phyloP scores from a whole-genome alignment of 2,888 invertebrate species.

The Fragum sueziense region DNA sequence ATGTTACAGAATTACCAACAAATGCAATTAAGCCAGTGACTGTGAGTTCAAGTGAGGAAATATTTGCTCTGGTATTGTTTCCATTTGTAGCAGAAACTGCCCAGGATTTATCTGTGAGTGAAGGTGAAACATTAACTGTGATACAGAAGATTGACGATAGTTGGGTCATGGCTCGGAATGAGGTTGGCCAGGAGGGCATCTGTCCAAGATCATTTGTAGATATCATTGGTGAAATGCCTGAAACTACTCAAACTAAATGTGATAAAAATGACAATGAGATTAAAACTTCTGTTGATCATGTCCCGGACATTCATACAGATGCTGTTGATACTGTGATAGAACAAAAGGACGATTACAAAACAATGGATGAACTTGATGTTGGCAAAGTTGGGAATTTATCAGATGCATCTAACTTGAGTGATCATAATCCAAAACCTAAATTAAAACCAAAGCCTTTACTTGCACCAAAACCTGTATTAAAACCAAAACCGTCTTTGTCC shows the following conservation, averaged over 20 bases:
- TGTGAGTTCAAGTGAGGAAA: constrained; percentile 51
- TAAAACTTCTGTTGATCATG: not conserved
- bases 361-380: not conserved
- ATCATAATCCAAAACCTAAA: constrained; percentile 19
- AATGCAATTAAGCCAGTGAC: not conserved
- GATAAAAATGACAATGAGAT: constrained; percentile 54
- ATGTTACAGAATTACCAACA: not conserved
- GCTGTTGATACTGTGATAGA: not conserved
- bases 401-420: not conserved
- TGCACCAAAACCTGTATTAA: constrained; percentile 74
- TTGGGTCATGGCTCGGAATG: constrained; percentile 81
- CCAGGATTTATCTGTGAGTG: constrained; percentile 79
- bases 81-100: constrained; percentile 79
- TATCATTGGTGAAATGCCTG: constrained; percentile 65
- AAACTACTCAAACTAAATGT: constrained; percentile 20
- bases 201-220: constrained; percentile 81
- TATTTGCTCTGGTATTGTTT: constrained; percentile 80
- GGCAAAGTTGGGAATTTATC: not conserved
- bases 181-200: constrained; percentile 79
- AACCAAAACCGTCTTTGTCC: constrained; percentile 66
- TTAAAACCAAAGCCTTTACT: constrained; percentile 64
- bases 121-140: constrained; percentile 82
- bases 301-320: not conserved
- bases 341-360: not conserved
- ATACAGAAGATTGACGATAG: constrained; percentile 78